A percentile compares a stretch with the other conserved stretches of the same genome.
These are phyloP conservation scores for Orthonyx spaldingii DNA, from an alignment of 2,113 vertebrate species.

Conservation along the genomic window DNA sequence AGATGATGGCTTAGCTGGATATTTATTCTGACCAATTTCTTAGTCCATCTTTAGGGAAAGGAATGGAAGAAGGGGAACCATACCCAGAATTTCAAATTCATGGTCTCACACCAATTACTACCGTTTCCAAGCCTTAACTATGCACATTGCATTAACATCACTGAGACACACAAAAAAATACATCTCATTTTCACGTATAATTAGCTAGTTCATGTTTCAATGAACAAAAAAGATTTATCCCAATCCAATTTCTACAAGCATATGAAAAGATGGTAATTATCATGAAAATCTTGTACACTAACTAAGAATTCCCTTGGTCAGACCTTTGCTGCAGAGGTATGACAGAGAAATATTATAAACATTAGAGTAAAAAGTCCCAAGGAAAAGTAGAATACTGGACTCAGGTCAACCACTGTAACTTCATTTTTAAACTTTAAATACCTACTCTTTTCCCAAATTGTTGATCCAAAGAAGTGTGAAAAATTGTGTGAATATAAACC, in stretches of 20 bases:
- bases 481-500: neutral
- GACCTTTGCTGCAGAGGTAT: neutral
- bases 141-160: neutral
- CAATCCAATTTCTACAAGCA: neutral
- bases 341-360: neutral
- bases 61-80: neutral
- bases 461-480: neutral
- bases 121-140: neutral
- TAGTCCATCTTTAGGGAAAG: neutral
- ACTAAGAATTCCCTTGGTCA: neutral
- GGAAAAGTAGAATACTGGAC: neutral
- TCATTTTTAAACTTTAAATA: neutral
- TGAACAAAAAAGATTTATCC: neutral
- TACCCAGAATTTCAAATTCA: neutral
- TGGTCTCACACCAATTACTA: neutral
- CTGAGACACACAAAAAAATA: neutral
- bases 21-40: neutral
- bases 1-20: neutral
- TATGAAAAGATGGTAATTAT: neutral
- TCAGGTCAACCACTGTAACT: neutral
- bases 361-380: neutral
- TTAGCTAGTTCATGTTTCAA: neutral
- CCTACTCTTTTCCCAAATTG: neutral
- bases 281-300: neutral
- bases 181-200: neutral